phyloP scores from a whole-genome alignment of 2,888 invertebrate species.

The Drosophila longiperda region DNA sequence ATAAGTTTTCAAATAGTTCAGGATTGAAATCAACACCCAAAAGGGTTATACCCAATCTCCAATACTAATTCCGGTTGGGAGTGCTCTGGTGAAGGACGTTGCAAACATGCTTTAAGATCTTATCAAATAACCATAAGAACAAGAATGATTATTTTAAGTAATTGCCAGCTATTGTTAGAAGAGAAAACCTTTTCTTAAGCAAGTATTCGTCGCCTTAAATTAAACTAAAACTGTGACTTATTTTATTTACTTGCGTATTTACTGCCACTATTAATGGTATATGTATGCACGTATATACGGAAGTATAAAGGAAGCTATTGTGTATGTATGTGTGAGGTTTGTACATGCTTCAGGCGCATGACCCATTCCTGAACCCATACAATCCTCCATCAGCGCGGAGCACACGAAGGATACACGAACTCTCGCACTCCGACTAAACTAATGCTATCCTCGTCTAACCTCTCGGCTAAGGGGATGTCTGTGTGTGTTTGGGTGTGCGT shows the following conservation, averaged over 20 bases:
- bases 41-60: slow-evolving; percentile 55
- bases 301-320: slow-evolving; percentile 26
- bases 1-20: slow-evolving; percentile 33
- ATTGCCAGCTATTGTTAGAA: slow-evolving; percentile 58
- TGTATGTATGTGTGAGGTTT: slow-evolving; percentile 46
- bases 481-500: slow-evolving; percentile 9
- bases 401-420: slow-evolving; percentile 66
- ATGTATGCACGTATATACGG: not conserved
- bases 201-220: slow-evolving; percentile 28
- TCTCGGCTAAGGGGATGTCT: slow-evolving; percentile 11
- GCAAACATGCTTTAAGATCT: slow-evolving; percentile 63
- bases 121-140: slow-evolving; percentile 68
- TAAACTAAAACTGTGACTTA: slow-evolving; percentile 45
- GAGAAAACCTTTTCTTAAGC: slow-evolving; percentile 26
- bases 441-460: slow-evolving; percentile 70
- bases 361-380: slow-evolving; percentile 81
- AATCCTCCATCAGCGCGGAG: slow-evolving; percentile 52
- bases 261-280: slow-evolving; percentile 46
- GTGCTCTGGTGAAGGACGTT: slow-evolving; percentile 35
- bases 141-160: slow-evolving; percentile 78
- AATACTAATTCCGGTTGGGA: slow-evolving; percentile 8
- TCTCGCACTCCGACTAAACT: slow-evolving; percentile 67
- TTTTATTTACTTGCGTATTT: slow-evolving; percentile 62
- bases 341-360: slow-evolving; percentile 78
- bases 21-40: slow-evolving; percentile 54